Percentiles rank a stretch among this genome's conserved stretches.
phyloP scores from a whole-genome alignment of 2,888 invertebrate genomes.

The Heliconius erato region DNA sequence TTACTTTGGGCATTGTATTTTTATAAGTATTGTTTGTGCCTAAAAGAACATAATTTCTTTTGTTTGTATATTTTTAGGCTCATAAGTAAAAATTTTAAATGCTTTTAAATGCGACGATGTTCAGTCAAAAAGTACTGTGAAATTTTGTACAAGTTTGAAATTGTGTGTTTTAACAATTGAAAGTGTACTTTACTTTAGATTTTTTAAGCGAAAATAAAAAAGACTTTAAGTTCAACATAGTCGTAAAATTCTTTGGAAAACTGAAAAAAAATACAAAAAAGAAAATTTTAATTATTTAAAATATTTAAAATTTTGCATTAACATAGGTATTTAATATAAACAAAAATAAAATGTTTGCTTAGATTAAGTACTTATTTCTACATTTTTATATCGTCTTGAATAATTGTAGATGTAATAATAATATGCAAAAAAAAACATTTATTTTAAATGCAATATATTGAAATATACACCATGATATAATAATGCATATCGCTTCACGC shows the following conservation, averaged over 20 bases:
- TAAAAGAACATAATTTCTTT: slow-evolving; percentile 20
- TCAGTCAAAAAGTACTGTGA: not conserved
- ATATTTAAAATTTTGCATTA: not conserved
- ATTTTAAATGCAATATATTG: not conserved
- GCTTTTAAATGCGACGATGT: not conserved
- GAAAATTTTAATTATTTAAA: not conserved
- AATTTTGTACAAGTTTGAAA: not conserved
- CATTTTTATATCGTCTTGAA: not conserved
- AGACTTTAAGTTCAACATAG: not conserved
- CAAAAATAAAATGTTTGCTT: too few species aligned
- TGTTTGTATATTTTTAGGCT: slow-evolving; percentile 3
- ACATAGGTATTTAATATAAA: too few species aligned
- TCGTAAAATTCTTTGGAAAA: not conserved
- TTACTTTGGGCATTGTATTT: not conserved
- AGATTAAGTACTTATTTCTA: not conserved
- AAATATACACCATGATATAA: not conserved
- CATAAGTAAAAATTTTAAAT: not conserved
- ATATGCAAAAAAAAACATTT: not conserved
- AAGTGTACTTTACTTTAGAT: not conserved
- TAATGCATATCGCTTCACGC: too few species aligned
- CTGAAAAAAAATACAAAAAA: not conserved
- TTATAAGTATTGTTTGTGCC: not conserved
- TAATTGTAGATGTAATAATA: not conserved
- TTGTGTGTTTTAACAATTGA: not conserved
- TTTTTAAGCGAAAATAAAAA: not conserved